phyloP scores from a whole-genome alignment of 2,888 invertebrate genomes.

The Tetropium fuscum region DNA sequence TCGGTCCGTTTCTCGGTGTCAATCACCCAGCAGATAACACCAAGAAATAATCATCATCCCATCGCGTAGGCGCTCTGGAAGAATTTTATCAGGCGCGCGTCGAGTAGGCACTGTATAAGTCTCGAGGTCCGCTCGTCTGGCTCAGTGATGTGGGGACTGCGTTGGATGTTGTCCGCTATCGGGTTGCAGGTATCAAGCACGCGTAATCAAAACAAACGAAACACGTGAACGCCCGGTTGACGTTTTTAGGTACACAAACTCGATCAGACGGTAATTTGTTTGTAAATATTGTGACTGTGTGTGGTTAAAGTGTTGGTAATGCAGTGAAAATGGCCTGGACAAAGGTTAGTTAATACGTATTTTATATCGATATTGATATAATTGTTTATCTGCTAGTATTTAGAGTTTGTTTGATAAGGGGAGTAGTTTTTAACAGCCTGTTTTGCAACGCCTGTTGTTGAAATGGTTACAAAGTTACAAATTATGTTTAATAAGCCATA shows the following conservation, averaged over 20 bases:
- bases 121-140: not conserved
- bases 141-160: conserved; percentile 17
- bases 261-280: not conserved
- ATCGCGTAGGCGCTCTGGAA: not conserved
- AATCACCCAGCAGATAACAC: conserved; percentile 1
- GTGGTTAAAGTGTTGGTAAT: too few species aligned
- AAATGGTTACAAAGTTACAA: too few species aligned
- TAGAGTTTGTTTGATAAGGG: too few species aligned
- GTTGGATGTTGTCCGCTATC: conserved; percentile 8
- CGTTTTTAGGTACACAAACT: not conserved
- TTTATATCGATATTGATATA: too few species aligned
- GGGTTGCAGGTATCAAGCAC: not conserved
- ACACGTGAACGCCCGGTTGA: conserved; percentile 18
- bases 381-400: too few species aligned
- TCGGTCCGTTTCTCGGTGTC: not conserved
- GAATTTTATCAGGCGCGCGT: conserved; percentile 15
- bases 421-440: too few species aligned
- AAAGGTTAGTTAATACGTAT: too few species aligned
- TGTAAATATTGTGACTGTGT: not conserved
- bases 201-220: conserved; percentile 20
- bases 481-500: too few species aligned
- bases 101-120: conserved; percentile 4
- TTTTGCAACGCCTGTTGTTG: too few species aligned
- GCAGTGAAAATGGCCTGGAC: too few species aligned
- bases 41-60: not conserved